Evolutionary conservation across 2,888 invertebrate genomes (phyloP), one percentile per base, ranked within the genome.

Genomic region (Galerucella pusilla): DNA sequence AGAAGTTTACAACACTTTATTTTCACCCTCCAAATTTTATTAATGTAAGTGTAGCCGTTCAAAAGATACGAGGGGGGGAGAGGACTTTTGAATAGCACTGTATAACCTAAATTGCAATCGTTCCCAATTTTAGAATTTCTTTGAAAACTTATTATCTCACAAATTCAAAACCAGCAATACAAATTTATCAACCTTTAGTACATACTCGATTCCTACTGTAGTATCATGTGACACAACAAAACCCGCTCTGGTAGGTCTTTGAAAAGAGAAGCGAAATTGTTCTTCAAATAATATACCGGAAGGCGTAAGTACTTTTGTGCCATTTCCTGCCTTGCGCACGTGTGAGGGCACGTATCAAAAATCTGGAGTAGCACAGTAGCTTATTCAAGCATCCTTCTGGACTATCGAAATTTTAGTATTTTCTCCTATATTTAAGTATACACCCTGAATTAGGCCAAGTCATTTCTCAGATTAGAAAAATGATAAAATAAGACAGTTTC

Each of bases 281-380:
- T 71, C 65, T 65, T 66, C 81, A 80, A 81, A 84, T 82, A 84
- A 84, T 84, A 81, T 80, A 83, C 84, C 84, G 84, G 84, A 85
- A 83, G 84, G 82, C 83, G 79, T 80, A 79, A 84, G 84, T 83
- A 83, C 84, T 83, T 81, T 82, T 81, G 80, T 82, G 83, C 85
- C 85, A 85, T 84, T 85, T 85, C 85, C 84, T 85, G 85, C 83
- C 84, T 73, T 75, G 78, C 82, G 84, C 84, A 84, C 84, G 85
- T 83, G 83, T 81, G 73, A 75, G 79, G 81, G 81, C 80, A 79
- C 79, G 77, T 81, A 81, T 81, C 81, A 72, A 73, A 75, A 77
- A 81, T 79, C 76, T 78, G 67, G 75, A 80, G 79, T 79, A 76
- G 76, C 72, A 68, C 49, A 67, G 72, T 66, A 71, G 59, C 59